Conservation (phyloP, 1,140 invertebrate genomes). For the Helicoverpa zea region DNA sequence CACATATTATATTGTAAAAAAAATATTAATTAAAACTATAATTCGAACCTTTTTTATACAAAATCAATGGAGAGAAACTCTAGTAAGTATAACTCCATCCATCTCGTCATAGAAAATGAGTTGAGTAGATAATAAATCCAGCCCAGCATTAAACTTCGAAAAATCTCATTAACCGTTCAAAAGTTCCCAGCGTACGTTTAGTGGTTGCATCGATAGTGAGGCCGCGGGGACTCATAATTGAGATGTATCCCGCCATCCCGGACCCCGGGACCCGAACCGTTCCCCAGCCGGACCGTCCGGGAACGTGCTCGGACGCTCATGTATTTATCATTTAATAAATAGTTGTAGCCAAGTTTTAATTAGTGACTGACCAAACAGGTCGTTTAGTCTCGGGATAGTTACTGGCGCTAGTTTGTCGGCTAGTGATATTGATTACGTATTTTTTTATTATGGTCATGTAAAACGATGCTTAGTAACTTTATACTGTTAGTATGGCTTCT, state of each 20-base stretch:
- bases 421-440: not conserved
- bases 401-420: not conserved
- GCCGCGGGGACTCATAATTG: constrained; percentile 29
- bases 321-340: constrained; percentile 43
- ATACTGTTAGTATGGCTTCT: not conserved
- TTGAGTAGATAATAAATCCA: too few species aligned
- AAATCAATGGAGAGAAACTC: too few species aligned
- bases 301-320: constrained; percentile 17
- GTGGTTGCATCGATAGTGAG: constrained; percentile 21
- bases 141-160: not conserved
- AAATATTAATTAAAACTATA: too few species aligned
- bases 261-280: not conserved
- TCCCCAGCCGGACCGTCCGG: not conserved
- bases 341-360: constrained; percentile 33
- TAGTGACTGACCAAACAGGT: constrained; percentile 19
- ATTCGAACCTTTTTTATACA: too few species aligned
- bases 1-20: too few species aligned
- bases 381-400: not conserved
- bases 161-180: not conserved
- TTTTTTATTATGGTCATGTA: not conserved
- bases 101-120: not conserved
- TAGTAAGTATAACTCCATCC: too few species aligned
- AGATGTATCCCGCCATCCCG: constrained; percentile 27
- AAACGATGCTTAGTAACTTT: too few species aligned
- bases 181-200: not conserved